Conservation (phyloP, 1,140 invertebrate genomes). For the Plutomurus gul region DNA sequence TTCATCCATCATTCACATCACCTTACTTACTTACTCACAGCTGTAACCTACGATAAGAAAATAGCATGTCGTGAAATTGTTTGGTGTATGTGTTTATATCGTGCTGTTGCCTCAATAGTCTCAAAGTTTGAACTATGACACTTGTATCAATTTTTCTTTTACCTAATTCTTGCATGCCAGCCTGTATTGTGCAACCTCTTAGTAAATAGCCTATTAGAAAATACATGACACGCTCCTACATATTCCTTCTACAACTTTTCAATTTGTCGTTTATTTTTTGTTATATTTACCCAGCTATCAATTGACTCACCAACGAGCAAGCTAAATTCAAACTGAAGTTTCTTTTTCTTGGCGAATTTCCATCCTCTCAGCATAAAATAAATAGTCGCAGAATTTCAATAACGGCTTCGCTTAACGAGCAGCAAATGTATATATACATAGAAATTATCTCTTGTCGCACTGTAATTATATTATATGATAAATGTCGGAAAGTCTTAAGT, state of each 20-base stretch:
- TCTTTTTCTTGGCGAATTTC: too few species aligned
- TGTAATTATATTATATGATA: too few species aligned
- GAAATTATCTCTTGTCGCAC: too few species aligned
- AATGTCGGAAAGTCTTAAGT: too few species aligned
- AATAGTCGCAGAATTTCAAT: too few species aligned
- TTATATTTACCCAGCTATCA: too few species aligned
- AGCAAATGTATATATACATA: too few species aligned
- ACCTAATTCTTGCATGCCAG: slow-evolving; percentile 12
- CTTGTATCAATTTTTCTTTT: slow-evolving; percentile 7
- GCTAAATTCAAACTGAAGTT: too few species aligned
- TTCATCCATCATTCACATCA: slow-evolving; percentile 4
- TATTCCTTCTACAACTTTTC: not conserved
- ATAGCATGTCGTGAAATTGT: slow-evolving; percentile 21
- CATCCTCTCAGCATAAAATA: too few species aligned
- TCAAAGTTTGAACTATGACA: slow-evolving; percentile 5
- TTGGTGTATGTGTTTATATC: not conserved
- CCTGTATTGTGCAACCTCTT: not conserved
- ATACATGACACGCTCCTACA: not conserved
- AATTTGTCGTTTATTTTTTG: slow-evolving; percentile 25
- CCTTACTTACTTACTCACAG: not conserved
- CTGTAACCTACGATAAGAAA: slow-evolving; percentile 27
- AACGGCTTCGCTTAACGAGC: too few species aligned
- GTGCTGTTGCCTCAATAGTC: slow-evolving; percentile 6
- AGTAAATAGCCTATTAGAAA: too few species aligned
- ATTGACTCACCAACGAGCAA: too few species aligned